Base-by-base conservation (phyloP, 2,797 vertebrate genomes). In the Aeoliscus strigatus region DNA sequence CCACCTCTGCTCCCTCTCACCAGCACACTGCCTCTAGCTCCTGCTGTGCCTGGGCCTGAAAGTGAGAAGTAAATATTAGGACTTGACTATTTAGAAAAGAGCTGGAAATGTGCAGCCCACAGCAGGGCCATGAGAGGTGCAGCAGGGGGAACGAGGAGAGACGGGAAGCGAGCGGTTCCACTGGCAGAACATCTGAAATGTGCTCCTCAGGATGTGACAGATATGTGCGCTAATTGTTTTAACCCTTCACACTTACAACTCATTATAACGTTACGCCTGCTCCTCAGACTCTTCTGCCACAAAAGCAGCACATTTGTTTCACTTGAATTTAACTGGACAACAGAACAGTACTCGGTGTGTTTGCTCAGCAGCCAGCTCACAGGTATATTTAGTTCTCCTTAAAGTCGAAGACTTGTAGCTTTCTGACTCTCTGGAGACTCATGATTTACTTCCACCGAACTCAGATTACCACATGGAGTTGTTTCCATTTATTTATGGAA, bases 61-160 rank as follows among this genome's bases (percentile, higher is more conserved):
- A 80, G 57, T 44, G 6, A 73, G 75, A 77, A 76, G 84, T 81
- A 87, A 88, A 87, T 86, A 86, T 86, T 86, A 84, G 73, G 77
- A 84, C 75, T 72, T 60, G 65, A 49, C 54, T 68, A 79, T 81
- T 78, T 72, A 77, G 79, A 85, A 72, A n/a, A 59, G 60, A 61
- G 54, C 27, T 77, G 75, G 69, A 66, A 83, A 83, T 45, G 61
- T 62, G 67, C 57, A 38, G 55, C 29, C 59, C 41, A 6, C 47
- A 44, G 45, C 51, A 55, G 67, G 68, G 75, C 75, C 70, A 60
- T 4, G 39, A 66, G 55, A 31, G 64, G 74, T 67, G 59, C 69
- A 64, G 53, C 39, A 6, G 63, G 61, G 57, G 51, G 37, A 40
- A 59, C 36, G 59, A 66, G 60, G 51, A 63, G 53, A 39, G 33